Conservation (phyloP, 2,797 vertebrate species). For the Remorina albescens region DNA sequence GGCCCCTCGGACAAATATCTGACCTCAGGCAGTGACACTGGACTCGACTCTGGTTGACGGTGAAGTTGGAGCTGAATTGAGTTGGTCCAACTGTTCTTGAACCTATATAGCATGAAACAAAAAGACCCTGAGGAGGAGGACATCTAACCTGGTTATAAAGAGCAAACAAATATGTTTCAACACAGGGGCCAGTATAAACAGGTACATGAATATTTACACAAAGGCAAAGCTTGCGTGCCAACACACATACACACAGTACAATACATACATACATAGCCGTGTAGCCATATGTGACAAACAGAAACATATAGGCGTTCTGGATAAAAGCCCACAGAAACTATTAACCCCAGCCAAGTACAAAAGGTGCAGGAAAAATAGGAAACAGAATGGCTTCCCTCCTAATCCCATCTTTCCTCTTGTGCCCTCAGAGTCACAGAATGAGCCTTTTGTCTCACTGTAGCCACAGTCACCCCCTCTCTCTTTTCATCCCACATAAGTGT, state of each 20-base stretch:
- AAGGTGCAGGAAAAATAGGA: conserved; percentile 24
- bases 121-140: conserved; percentile 53
- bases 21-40: conserved; percentile 49
- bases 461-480: conserved; percentile 15
- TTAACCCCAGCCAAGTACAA: conserved; percentile 6
- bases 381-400: conserved; percentile 26
- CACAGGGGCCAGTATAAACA: conserved; percentile 50
- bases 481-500: conserved; percentile 46
- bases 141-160: conserved; percentile 60
- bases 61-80: conserved; percentile 50
- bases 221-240: conserved; percentile 31
- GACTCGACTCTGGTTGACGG: conserved; percentile 41
- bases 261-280: neutral
- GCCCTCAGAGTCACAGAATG: conserved; percentile 46
- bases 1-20: conserved; percentile 41
- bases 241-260: neutral
- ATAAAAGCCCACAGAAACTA: too few relatives aligned
- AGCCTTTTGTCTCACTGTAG: conserved; percentile 59
- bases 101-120: conserved; percentile 30
- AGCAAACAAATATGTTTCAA: conserved; percentile 57
- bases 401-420: conserved; percentile 35
- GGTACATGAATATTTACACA: conserved; percentile 51
- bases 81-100: conserved; percentile 56
- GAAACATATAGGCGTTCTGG: conserved; percentile 20
- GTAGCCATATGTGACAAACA: conserved; percentile 13